Evolutionary conservation across 2,113 vertebrate genomes (phyloP).

Genomic region (Otus sunia): DNA sequence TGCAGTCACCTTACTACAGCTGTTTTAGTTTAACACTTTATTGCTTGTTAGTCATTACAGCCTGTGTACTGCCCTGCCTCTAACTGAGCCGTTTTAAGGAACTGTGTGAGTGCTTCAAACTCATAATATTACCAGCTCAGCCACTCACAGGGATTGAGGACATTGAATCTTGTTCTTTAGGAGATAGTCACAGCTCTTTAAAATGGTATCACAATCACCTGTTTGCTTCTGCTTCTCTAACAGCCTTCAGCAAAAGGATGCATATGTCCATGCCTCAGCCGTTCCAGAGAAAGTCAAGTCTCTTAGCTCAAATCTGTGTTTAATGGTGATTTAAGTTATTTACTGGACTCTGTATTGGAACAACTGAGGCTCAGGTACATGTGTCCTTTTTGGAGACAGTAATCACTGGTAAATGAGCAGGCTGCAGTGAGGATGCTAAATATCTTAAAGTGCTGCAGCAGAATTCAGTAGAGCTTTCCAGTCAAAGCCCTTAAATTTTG

Average conservation of each 20-base stretch:
- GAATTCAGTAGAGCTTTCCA: not conserved
- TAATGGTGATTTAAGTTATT: not conserved
- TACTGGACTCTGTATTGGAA: not conserved
- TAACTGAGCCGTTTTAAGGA: not conserved
- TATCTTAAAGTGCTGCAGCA: not conserved
- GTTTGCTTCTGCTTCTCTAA: not conserved
- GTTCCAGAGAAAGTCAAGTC: not conserved
- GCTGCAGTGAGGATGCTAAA: not conserved
- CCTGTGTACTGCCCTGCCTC: not conserved
- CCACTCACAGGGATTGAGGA: not conserved
- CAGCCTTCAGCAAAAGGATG: not conserved
- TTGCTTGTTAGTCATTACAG: not conserved
- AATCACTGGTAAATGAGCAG: not conserved
- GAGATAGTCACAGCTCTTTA: not conserved
- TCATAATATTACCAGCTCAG: not conserved
- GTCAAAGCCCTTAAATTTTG: not conserved
- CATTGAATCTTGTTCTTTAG: not conserved
- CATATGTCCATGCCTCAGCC: not conserved
- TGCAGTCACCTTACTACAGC: not conserved
- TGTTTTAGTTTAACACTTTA: not conserved
- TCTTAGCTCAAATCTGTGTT: not conserved
- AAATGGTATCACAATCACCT: not conserved
- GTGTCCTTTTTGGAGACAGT: not conserved
- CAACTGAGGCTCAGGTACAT: not conserved
- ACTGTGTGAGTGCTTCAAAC: not conserved